Conservation (phyloP, 2,888 invertebrate species). For the Embidobia sp. region DNA sequence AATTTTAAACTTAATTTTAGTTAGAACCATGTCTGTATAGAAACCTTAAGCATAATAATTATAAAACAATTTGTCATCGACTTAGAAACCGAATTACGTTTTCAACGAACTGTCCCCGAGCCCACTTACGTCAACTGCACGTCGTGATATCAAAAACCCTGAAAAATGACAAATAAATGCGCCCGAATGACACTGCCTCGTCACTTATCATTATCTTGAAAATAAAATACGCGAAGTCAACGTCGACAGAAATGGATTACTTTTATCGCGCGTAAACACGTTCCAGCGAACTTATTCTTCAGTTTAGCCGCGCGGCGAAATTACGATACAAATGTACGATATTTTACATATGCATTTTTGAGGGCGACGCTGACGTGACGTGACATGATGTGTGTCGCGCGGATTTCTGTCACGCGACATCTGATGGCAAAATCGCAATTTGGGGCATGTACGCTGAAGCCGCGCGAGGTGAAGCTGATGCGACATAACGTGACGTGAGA, state of each 20-base stretch:
- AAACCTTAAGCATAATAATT: no score
- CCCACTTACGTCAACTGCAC: no score
- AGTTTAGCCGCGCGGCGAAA: constrained; percentile 22
- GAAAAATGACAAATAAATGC: background rate
- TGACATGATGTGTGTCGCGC: constrained; percentile 66
- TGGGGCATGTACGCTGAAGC: constrained; percentile 59
- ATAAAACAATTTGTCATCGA: no score
- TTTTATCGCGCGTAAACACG: constrained; percentile 39
- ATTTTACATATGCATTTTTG: constrained; percentile 63
- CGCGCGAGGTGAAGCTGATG: constrained; percentile 64
- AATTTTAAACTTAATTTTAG: no score
- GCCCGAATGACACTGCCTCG: background rate
- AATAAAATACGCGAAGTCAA: constrained; percentile 6
- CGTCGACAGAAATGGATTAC: constrained; percentile 33
- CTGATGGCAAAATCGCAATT: constrained; percentile 67
- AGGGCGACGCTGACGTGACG: constrained; percentile 63
- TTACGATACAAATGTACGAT: constrained; percentile 52
- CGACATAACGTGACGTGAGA: constrained; percentile 68
- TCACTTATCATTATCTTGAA: constrained; percentile 24
- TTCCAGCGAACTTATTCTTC: constrained; percentile 44
- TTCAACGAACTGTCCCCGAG: no score
- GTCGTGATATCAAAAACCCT: no score
- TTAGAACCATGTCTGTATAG: no score
- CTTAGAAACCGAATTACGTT: no score
- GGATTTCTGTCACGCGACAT: constrained; percentile 67